Evolutionary conservation across 2,797 vertebrate species (phyloP), one percentile per base, ranked within the genome.

Genomic region (Prunella strophiata): DNA sequence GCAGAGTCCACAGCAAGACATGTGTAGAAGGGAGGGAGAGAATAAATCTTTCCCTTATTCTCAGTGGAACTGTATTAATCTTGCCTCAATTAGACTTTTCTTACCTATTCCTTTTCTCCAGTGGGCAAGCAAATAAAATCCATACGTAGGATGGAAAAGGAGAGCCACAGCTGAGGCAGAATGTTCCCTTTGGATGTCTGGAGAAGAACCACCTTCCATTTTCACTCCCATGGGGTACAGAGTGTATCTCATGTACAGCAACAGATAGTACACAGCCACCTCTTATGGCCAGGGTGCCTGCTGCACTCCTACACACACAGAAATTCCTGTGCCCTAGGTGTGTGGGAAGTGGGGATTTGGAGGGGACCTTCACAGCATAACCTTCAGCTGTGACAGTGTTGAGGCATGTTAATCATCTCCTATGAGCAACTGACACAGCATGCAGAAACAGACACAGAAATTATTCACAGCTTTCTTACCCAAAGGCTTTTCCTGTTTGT

Each of bases 31-130:
- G 40, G 75, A 89, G 50, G 50, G 43, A 83, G 29, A 65, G 61
- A 87, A 87, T 92, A 96, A 88, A 94, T 94, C 74, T 88, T 62
- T 52, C 59, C 29, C 32, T 61, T 92, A 88, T 72, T 85, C 86
- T 68, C 94, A 45, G 40, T 20, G 73, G 78, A 92, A 42, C 63
- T 75, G 63, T 71, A 77, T 91, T 88, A 42, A 91, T 94, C 92
- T 92, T 91, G 79, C 54, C 47, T 95, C 88, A 88, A 42, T 96
- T 89, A 91, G 79, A 67, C 29, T 95, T 91, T 91, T 88, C 94
- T 89, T 96, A 89, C 80, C 71, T 91, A 76, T 57, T 66, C 54
- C 71, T 75, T 85, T 82, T 71, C 45, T 79, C 43, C 58, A 8
- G 6, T 51, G 78, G 51, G 68, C 52, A 90, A 95, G 59, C 20